Percentiles rank a stretch among this genome's conserved stretches.
Evolutionary conservation across 1,140 invertebrate species (phyloP).

Genomic region (Heliconius eleuchia): DNA sequence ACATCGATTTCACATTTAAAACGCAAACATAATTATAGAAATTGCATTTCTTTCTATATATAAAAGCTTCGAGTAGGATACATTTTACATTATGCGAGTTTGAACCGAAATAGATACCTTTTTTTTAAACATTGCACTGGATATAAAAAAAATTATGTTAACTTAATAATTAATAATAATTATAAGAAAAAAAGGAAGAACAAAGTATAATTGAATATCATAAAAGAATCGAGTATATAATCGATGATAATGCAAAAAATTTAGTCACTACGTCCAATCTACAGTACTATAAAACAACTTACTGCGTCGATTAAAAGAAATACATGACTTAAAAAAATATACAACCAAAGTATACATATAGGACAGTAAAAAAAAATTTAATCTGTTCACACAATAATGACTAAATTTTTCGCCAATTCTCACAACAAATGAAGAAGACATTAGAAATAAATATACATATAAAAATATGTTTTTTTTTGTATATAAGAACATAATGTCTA

Average conservation of each 20-base stretch:
- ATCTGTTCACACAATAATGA: neutral
- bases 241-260: neutral
- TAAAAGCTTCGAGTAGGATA: conserved; percentile 37
- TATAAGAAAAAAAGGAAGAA: neutral
- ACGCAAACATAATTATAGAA: conserved; percentile 45
- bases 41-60: conserved; percentile 42
- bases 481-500: conserved; percentile 43
- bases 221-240: conserved; percentile 1
- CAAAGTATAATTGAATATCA: conserved; percentile 3
- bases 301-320: neutral
- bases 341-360: too few relatives aligned
- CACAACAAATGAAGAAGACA: conserved; percentile 7
- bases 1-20: conserved; percentile 60
- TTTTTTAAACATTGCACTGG: conserved; percentile 34
- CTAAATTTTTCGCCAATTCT: conserved; percentile 18
- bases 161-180: conserved; percentile 17
- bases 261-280: neutral
- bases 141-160: conserved; percentile 24
- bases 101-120: conserved; percentile 11
- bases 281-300: neutral
- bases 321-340: too few relatives aligned
- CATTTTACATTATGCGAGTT: conserved; percentile 26
- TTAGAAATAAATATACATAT: conserved; percentile 18
- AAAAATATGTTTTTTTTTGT: conserved; percentile 34
- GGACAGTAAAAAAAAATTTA: neutral